These are phyloP conservation scores for Phragmatobia fuliginosa DNA, from an alignment of 2,888 invertebrate species.

Conservation along the genomic window DNA sequence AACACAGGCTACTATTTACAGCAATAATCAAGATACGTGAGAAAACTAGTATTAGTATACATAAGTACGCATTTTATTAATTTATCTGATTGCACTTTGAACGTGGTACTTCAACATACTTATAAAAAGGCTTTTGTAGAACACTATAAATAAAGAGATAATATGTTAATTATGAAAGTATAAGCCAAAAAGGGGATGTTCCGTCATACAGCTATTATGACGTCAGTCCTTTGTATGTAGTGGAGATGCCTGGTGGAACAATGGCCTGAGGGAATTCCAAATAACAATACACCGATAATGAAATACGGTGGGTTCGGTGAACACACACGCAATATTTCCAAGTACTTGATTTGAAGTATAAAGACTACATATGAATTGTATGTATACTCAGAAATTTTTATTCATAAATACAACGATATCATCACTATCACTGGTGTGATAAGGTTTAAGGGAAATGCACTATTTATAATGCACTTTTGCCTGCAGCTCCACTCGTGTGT, in stretches of 20 bases:
- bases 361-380: background rate
- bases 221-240: constrained; percentile 60
- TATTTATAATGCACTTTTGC: no score
- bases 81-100: no score
- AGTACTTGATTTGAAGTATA: background rate
- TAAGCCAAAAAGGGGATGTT: constrained; percentile 18
- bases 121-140: constrained; percentile 66
- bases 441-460: background rate
- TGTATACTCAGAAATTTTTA: background rate
- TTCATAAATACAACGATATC: background rate
- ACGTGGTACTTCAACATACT: constrained; percentile 56
- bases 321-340: constrained; percentile 43
- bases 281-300: constrained; percentile 64
- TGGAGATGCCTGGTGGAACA: constrained; percentile 66
- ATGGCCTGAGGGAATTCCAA: constrained; percentile 56
- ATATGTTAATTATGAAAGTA: constrained; percentile 59
- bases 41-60: no score
- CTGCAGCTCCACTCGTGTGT: no score
- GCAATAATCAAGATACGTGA: no score
- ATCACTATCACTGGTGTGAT: background rate
- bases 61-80: no score
- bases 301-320: constrained; percentile 66
- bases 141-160: constrained; percentile 67
- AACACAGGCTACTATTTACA: no score
- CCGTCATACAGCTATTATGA: constrained; percentile 70